Conservation (phyloP, 2,113 vertebrate genomes). For the Benitochromis conjunctus region DNA sequence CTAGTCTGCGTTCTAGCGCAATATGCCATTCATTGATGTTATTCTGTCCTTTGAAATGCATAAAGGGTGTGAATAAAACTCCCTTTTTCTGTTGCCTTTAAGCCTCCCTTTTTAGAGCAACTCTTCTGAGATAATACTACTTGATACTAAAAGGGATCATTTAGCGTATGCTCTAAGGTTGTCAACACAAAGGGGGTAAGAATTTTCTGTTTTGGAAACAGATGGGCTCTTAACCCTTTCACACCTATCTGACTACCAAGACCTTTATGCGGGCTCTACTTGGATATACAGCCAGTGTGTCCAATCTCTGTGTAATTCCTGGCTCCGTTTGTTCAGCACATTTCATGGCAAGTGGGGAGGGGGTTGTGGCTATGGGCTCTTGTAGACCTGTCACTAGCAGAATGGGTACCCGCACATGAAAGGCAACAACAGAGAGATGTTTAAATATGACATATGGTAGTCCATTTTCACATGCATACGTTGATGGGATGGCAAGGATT, state of each 20-base stretch:
- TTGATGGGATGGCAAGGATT: constrained; percentile 78
- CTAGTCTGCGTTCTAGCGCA: not conserved
- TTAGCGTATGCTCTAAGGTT: constrained; percentile 1
- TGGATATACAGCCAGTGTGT: constrained; percentile 59
- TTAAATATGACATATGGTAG: constrained; percentile 68
- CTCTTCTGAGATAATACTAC: not conserved
- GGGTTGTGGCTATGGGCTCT: constrained; percentile 72
- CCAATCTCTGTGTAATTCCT: constrained; percentile 68
- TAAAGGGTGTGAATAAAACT: not conserved
- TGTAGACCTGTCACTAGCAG: constrained; percentile 80
- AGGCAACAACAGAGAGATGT: constrained; percentile 83
- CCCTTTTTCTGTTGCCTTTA: not conserved
- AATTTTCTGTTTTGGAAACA: constrained; percentile 40
- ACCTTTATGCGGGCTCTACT: constrained; percentile 31
- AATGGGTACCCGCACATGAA: constrained; percentile 81
- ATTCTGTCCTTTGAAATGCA: not conserved
- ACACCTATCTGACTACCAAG: constrained; percentile 53
- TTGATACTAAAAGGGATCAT: constrained; percentile 17
- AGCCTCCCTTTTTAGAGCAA: not conserved
- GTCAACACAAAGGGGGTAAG: constrained; percentile 17
- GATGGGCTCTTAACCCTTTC: constrained; percentile 57
- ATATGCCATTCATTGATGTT: not conserved
- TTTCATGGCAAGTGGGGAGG: constrained; percentile 84
- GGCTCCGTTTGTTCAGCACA: constrained; percentile 85
- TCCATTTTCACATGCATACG: constrained; percentile 66